Base-by-base conservation (phyloP, 2,797 vertebrate species). In the Gymnodraco acuticeps region DNA sequence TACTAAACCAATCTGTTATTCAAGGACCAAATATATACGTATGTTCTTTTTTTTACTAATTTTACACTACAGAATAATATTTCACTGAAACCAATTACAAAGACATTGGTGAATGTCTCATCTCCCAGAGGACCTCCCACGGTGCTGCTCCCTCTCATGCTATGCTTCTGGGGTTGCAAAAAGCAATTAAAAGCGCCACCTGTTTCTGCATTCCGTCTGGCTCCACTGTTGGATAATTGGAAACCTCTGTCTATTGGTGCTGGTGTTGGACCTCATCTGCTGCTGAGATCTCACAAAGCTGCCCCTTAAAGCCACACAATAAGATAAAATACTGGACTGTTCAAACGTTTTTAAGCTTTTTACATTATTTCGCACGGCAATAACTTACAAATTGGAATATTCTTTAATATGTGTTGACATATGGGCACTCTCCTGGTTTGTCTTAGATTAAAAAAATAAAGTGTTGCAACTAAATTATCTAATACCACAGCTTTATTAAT, bases 101-200 rank as follows among this genome's bases (percentile, higher is more conserved):
- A 86, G 87, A 86, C 76, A 77, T 65, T 77, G 76, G 83, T 70
- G 79, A 72, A 72, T 75, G 78, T 65, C 64, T 86, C 1, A 17
- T 68, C 54, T 88, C 91, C 90, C 89, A n/a, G 77, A 43, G 86
- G 92, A 69, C 81, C 75, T 87, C 86, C 84, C 60, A 84, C 77
- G 58, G 82, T 79, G 82, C 83, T 43, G 75, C 65, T 90, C 85
- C 85, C 88, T 77, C 82, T 78, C 79, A 65, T 20, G 41, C 81
- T 75, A 48, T 73, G 88, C 88, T 88, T 90, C 92, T 89, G 87
- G 90, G 92, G 89, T 90, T 89, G 83, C 90, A 82, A 85, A 93
- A 94, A 93, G 92, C 93, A 95, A 95, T 95, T 94, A 95, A 94
- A 95, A 87, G 85, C 67, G 51, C 92, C 94, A 94, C 93, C 92